Conservation (phyloP, 2,113 vertebrate genomes). For the Sylvietta virens region DNA sequence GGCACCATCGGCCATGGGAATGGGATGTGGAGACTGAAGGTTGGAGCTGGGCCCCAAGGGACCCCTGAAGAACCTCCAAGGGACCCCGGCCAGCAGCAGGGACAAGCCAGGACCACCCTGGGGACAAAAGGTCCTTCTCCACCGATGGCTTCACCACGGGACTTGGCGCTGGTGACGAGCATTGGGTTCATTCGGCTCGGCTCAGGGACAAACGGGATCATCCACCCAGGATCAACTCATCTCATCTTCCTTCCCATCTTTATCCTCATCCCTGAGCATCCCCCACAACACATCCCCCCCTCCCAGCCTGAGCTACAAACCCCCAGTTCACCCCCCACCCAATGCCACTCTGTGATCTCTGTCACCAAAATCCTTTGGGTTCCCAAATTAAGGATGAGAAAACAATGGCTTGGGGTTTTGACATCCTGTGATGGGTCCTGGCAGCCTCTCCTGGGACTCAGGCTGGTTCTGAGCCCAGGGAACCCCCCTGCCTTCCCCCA, state of each 20-base stretch:
- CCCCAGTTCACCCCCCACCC: background rate
- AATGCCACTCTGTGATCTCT: background rate
- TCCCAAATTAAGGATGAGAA: accelerated
- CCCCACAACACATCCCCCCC: too few species aligned
- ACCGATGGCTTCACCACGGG: accelerated
- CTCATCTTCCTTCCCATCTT: background rate
- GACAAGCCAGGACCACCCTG: background rate
- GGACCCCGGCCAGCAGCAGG: background rate
- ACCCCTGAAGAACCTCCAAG: accelerated
- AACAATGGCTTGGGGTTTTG: accelerated
- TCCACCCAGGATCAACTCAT: accelerated
- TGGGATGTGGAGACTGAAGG: accelerated
- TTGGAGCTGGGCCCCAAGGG: accelerated
- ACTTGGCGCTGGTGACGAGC: accelerated
- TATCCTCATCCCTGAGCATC: background rate
- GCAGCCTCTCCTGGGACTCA: background rate
- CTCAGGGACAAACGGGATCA: accelerated
- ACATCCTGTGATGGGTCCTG: accelerated
- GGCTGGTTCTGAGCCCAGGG: background rate
- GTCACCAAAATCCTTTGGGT: background rate
- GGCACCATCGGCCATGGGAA: accelerated
- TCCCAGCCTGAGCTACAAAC: background rate
- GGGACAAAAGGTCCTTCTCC: background rate
- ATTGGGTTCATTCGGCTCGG: accelerated
- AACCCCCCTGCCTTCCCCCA: background rate